Evolutionary conservation across 2,113 vertebrate species (phyloP), one percentile per base, ranked within the genome.

Genomic region (Hippocampus guttulatus): DNA sequence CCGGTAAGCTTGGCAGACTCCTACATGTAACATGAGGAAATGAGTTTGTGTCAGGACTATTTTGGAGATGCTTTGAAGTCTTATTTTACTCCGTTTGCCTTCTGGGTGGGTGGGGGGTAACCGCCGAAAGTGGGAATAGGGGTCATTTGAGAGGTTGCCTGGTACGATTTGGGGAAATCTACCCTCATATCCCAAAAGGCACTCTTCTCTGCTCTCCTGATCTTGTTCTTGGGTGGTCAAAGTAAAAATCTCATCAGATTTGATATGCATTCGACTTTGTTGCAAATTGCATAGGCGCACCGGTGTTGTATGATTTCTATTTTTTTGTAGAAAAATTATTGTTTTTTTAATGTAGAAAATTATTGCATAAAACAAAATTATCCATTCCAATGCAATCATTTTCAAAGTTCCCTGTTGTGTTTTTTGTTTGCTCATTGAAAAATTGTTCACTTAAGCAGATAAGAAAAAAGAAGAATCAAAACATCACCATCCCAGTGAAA

Each of bases 31-130:
- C 90, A 85, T 81, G 82, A 90, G 88, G 89, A 92, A 92, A 90
- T 91, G 84, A 91, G 90, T 88, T 87, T 88, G 88, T 91, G 88
- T 92, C 90, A 90, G 85, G 84, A 92, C 88, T 93, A 91, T 91
- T 92, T 91, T 88, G 75, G 90, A 85, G 81, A 77, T 81, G 77
- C 90, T 93, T 93, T 92, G 92, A 92, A 92, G 92, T 91, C 88
- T 91, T 90, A 87, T 88, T 92, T 90, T 90, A 88, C 85, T 85
- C 82, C 69, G 52, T 79, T 81, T 83, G 87, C 88, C 90, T 88
- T 82, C 73, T 81, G 88, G 87, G 85, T 80, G 33, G 30, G 30
- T 0, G 30, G 30, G 30, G 30, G 30, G 30, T 84, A 75, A 78
- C 82, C 78, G 77, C 81, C 80, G 85, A 88, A 77, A 78, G 76